Percentiles rank a stretch among this genome's conserved stretches.
Evolutionary conservation across 92 coral and sea anemone species (phyloP).

Genomic region (Heteractis magnifica): DNA sequence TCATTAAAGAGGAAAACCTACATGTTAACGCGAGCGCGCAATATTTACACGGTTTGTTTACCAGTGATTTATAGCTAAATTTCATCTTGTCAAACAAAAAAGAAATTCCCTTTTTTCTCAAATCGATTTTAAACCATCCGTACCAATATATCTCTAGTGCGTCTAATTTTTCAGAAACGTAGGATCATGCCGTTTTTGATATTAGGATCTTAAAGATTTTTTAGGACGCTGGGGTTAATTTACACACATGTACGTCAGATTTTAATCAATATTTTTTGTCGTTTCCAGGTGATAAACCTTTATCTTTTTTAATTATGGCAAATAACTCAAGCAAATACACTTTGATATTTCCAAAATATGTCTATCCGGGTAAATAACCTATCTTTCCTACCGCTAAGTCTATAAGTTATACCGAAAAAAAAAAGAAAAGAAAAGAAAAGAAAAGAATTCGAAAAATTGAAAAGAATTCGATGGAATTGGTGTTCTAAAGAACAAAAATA

Average conservation of each 20-base stretch:
- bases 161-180: neutral
- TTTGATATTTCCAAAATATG: slow-evolving; percentile 1
- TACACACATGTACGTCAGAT: neutral
- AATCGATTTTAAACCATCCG: neutral
- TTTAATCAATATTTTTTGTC: neutral
- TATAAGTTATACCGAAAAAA: neutral
- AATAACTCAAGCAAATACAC: neutral
- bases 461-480: no score
- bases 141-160: neutral
- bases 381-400: neutral
- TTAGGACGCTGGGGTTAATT: neutral
- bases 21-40: neutral
- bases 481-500: no score
- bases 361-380: neutral
- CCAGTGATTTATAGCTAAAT: neutral
- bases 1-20: neutral
- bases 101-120: neutral
- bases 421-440: no score
- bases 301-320: neutral
- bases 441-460: no score
- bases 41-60: neutral
- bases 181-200: neutral
- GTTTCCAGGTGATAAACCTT: slow-evolving; percentile 1
- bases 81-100: neutral
- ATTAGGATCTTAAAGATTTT: neutral